A percentile compares a stretch with the other conserved stretches of the same genome.
phyloP scores from a whole-genome alignment of 2,797 vertebrate species.

The Tiaroga cobitis region DNA sequence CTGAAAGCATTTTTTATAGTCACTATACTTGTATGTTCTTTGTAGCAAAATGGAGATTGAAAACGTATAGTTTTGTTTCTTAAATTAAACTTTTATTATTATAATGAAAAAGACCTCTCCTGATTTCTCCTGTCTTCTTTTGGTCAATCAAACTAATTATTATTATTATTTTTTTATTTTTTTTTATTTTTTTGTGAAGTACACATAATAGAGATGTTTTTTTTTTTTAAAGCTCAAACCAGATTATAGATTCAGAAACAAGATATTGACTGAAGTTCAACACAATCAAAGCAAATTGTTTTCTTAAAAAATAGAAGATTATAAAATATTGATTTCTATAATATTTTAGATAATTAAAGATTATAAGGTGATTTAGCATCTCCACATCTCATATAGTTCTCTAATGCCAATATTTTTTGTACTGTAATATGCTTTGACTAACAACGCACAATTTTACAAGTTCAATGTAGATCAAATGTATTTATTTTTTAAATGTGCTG shows the following conservation, averaged over 20 bases:
- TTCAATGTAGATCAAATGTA: too few species aligned
- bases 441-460: too few species aligned
- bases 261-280: not conserved
- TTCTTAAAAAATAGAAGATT: not conserved
- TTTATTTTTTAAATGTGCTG: not conserved
- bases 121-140: conserved; percentile 45
- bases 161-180: not conserved
- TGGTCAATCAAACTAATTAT: not conserved
- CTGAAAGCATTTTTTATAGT: conserved; percentile 13
- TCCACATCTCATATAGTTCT: not conserved
- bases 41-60: conserved; percentile 59
- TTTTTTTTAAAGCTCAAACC: not conserved
- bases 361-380: not conserved
- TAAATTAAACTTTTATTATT: conserved; percentile 79
- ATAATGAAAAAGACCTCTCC: conserved; percentile 55
- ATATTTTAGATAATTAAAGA: not conserved
- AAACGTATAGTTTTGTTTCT: conserved; percentile 67
- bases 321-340: not conserved
- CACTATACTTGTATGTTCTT: conserved; percentile 64
- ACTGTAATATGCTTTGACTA: too few species aligned
- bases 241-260: not conserved
- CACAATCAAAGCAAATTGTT: not conserved
- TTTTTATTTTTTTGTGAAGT: not conserved
- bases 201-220: not conserved
- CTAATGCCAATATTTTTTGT: not conserved